phyloP scores from a whole-genome alignment of 2,113 vertebrate species.

The Alces alces region DNA sequence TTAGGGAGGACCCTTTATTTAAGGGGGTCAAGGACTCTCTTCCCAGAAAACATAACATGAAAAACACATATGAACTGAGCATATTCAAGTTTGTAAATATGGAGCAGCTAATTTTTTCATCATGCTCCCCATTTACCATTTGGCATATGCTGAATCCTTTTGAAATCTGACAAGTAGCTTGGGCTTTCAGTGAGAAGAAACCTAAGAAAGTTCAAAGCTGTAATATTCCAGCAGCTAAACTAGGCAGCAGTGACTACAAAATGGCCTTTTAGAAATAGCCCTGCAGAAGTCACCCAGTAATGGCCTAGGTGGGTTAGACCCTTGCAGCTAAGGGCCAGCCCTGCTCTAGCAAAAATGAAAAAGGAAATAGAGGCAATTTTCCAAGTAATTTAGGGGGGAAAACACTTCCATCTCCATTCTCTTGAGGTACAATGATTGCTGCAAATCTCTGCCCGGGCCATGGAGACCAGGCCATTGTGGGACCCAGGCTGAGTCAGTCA shows the following conservation, averaged over 20 bases:
- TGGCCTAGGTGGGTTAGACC: neutral
- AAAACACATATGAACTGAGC: neutral
- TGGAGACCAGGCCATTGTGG: neutral
- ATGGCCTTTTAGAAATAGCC: neutral
- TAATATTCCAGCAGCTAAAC: neutral
- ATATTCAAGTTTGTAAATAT: neutral
- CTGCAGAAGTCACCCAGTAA: neutral
- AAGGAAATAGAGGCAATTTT: slow-evolving; percentile 41
- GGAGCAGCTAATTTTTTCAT: neutral
- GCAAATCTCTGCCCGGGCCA: neutral
- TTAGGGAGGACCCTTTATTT: neutral
- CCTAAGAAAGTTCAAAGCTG: neutral
- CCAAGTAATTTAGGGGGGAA: slow-evolving; percentile 20
- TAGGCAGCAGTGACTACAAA: neutral
- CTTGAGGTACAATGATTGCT: neutral
- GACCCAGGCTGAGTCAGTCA: neutral
- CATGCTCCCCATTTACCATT: neutral
- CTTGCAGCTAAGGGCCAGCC: neutral
- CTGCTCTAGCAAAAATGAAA: neutral
- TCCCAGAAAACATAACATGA: neutral
- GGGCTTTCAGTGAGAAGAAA: neutral
- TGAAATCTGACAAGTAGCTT: neutral
- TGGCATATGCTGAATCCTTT: neutral
- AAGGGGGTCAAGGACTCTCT: neutral
- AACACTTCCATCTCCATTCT: slow-evolving; percentile 26